These are phyloP conservation scores for Centrocercus urophasianus DNA, from an alignment of 2,113 vertebrate genomes.

Conservation along the genomic window DNA sequence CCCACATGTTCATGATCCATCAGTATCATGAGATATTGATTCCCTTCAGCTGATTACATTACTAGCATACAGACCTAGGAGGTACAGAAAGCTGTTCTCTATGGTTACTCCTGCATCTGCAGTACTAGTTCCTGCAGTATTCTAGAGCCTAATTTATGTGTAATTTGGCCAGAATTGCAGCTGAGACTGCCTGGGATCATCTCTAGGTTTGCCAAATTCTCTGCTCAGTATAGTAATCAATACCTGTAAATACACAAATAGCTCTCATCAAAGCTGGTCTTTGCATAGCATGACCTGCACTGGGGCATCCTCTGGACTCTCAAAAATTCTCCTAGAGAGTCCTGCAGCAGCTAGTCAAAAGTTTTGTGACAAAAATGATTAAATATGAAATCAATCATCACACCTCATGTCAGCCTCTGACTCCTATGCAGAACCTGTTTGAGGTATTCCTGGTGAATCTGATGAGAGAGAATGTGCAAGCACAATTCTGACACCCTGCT, in stretches of 20 bases:
- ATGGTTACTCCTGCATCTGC: background rate
- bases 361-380: background rate
- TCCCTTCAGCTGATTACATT: background rate
- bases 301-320: background rate
- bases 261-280: background rate
- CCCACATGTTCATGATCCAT: no score
- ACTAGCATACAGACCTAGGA: background rate
- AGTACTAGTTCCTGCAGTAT: background rate
- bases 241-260: background rate
- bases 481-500: background rate
- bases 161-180: background rate
- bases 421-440: background rate
- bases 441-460: background rate
- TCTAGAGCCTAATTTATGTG: background rate
- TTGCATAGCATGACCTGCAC: background rate
- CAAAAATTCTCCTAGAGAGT: background rate
- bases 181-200: background rate
- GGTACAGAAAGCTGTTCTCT: background rate
- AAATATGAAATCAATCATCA: background rate
- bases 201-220: background rate
- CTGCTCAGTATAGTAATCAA: background rate
- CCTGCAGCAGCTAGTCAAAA: background rate
- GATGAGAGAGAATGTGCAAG: accelerated
- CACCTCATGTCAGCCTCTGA: background rate
- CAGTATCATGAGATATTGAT: background rate